Evolutionary conservation across 2,113 vertebrate species (phyloP).

Genomic region (Neopipo cinnamomea): DNA sequence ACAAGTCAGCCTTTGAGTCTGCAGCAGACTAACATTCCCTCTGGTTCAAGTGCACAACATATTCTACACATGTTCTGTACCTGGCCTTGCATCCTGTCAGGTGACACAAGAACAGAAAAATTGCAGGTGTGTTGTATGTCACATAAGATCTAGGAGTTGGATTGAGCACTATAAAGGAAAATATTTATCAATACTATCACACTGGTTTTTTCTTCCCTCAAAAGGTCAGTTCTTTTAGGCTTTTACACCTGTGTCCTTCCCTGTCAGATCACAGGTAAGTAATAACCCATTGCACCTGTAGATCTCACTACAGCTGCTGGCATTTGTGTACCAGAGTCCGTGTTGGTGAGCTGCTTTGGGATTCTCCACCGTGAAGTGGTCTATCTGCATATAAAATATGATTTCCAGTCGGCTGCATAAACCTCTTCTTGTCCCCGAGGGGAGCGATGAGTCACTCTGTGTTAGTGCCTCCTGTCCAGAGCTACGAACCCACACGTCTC

Average conservation of each 20-base stretch:
- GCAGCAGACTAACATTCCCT: background rate
- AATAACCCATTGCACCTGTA: background rate
- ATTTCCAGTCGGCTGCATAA: background rate
- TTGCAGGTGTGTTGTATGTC: background rate
- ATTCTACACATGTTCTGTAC: accelerated
- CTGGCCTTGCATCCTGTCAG: background rate
- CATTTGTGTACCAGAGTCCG: background rate
- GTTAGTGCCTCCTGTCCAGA: background rate
- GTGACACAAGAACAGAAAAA: background rate
- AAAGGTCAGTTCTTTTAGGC: background rate
- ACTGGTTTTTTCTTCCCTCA: background rate
- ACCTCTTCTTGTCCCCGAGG: background rate
- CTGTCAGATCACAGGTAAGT: background rate
- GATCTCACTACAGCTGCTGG: background rate
- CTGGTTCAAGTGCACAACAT: background rate
- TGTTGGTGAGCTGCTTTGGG: background rate
- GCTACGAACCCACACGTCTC: background rate
- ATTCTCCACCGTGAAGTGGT: background rate
- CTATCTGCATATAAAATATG: background rate
- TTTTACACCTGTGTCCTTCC: background rate
- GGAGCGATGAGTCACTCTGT: background rate
- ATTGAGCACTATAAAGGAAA: background rate
- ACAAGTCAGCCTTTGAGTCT: background rate
- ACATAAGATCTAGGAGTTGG: background rate
- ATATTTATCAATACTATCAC: background rate